These are phyloP conservation scores for Phymatocera aterrima DNA, from an alignment of 2,888 invertebrate species.

Conservation along the genomic window DNA sequence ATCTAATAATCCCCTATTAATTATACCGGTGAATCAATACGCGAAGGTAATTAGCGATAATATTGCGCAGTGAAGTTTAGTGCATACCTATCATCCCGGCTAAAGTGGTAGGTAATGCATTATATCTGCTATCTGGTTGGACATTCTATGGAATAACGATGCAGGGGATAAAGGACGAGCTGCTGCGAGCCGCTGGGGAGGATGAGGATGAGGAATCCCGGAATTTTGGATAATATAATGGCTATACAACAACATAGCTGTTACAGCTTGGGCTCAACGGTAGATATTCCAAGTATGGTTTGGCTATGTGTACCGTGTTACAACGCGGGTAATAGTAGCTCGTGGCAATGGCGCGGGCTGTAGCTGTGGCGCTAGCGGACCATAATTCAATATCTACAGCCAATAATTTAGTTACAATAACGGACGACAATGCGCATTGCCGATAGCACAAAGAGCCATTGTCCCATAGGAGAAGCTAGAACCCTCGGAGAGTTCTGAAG, in stretches of 20 bases:
- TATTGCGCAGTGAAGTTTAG: slow-evolving; percentile 10
- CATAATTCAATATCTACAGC: slow-evolving; percentile 37
- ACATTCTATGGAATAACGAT: background rate
- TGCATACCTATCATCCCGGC: background rate
- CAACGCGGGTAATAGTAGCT: background rate
- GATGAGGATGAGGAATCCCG: background rate
- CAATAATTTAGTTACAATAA: slow-evolving; percentile 40
- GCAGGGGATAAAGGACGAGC: no score
- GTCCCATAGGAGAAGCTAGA: no score
- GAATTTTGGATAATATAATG: slow-evolving; percentile 18
- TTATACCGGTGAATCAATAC: slow-evolving; percentile 13
- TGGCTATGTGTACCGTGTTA: background rate
- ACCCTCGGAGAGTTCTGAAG: background rate
- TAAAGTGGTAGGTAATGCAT: background rate
- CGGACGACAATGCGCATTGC: slow-evolving; percentile 14
- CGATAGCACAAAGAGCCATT: slow-evolving; percentile 3
- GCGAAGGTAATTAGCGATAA: slow-evolving; percentile 11
- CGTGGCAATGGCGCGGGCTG: background rate
- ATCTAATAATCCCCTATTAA: slow-evolving; percentile 1
- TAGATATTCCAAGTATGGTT: background rate
- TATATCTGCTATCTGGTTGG: background rate
- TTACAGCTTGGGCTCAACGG: slow-evolving; percentile 2
- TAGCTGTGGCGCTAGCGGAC: slow-evolving; percentile 5
- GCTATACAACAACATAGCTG: background rate
- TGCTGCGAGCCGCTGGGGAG: no score